A percentile compares a stretch with the other conserved stretches of the same genome.
Evolutionary conservation across 2,113 vertebrate species (phyloP).

Genomic region (Chiloscyllium plagiosum): DNA sequence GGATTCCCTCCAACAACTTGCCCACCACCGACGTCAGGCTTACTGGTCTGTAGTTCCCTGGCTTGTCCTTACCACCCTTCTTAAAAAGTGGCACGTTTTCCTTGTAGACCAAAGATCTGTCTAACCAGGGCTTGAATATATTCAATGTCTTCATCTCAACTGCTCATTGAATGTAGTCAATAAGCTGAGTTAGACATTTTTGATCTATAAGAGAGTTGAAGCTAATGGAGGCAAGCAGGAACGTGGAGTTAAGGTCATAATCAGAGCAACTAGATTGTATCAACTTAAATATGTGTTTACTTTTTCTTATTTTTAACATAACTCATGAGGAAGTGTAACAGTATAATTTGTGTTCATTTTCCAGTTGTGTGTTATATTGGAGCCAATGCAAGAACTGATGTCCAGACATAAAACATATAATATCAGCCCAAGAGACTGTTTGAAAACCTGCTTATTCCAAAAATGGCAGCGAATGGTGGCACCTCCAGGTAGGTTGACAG

Average conservation of each 20-base stretch:
- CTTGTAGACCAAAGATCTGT: not conserved
- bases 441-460: slow-evolving; percentile 98
- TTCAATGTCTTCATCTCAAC: no score
- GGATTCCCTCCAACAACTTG: no score
- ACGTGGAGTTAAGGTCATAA: not conserved
- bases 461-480: slow-evolving; percentile 99
- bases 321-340: not conserved
- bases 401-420: slow-evolving; percentile 99
- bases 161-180: not conserved
- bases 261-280: not conserved
- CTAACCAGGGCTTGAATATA: not conserved
- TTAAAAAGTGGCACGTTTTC: not conserved
- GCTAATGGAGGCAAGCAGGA: not conserved
- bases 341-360: slow-evolving; percentile 42
- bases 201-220: not conserved
- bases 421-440: slow-evolving; percentile 95
- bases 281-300: not conserved
- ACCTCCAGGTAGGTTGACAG: slow-evolving; percentile 76
- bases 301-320: slow-evolving; percentile 3
- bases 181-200: not conserved
- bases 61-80: no score
- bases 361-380: slow-evolving; percentile 99
- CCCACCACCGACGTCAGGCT: no score
- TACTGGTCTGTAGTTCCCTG: no score
- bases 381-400: slow-evolving; percentile 99